phyloP scores from a whole-genome alignment of 2,888 invertebrate genomes.

The Nymphalis urticae region DNA sequence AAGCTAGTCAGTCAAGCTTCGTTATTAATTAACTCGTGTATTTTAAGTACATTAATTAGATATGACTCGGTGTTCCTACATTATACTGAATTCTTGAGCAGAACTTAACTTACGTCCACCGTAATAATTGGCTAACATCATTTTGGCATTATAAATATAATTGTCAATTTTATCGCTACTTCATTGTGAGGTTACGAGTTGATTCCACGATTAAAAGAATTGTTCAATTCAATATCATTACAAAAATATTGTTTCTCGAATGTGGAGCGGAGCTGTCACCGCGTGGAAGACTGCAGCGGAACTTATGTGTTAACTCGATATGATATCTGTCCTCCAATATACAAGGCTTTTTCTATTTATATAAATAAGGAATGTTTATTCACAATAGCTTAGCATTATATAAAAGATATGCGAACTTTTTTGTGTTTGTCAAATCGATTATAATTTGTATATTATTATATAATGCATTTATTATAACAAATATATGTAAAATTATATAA shows the following conservation, averaged over 20 bases:
- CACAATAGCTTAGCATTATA: not conserved
- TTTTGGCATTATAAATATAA: slow-evolving; percentile 32
- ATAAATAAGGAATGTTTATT: slow-evolving; percentile 8
- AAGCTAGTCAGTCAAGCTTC: slow-evolving; percentile 26
- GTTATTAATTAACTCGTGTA: slow-evolving; percentile 16
- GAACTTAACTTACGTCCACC: slow-evolving; percentile 33
- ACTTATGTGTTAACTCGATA: not conserved
- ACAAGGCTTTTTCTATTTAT: not conserved
- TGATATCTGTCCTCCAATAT: not conserved
- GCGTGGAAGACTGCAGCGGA: slow-evolving; percentile 12
- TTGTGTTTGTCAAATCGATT: not conserved
- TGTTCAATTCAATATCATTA: slow-evolving; percentile 17
- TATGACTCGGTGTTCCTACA: slow-evolving; percentile 46
- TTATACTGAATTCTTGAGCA: slow-evolving; percentile 48
- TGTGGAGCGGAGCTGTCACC: not conserved
- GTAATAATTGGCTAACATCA: slow-evolving; percentile 3
- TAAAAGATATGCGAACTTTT: not conserved
- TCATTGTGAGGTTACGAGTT: not conserved
- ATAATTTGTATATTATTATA: not conserved
- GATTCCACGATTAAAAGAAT: slow-evolving; percentile 3
- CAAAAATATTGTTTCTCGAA: slow-evolving; percentile 18
- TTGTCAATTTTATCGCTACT: slow-evolving; percentile 1
- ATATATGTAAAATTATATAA: not conserved
- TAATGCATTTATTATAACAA: not conserved
- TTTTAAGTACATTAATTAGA: slow-evolving; percentile 39